A percentile compares a stretch with the other conserved stretches of the same genome.
These are phyloP conservation scores for Circaetus cinerascens DNA, from an alignment of 2,113 vertebrate species.

Conservation along the genomic window DNA sequence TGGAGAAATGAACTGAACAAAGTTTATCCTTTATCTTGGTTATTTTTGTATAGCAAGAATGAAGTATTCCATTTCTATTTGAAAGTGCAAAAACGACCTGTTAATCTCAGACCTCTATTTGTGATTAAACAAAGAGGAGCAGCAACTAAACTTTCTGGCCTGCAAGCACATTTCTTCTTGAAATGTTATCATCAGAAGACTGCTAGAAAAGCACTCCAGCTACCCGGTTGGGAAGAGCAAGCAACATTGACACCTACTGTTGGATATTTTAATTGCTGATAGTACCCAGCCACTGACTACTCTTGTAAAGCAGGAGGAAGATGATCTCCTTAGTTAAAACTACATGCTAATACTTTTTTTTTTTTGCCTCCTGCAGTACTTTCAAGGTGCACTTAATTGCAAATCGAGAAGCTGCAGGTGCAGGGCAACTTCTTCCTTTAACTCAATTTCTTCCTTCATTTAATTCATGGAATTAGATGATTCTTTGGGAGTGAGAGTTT, in stretches of 20 bases:
- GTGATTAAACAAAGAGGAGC: background rate
- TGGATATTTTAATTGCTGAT: background rate
- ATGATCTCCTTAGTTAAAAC: background rate
- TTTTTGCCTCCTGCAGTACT: background rate
- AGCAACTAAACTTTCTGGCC: background rate
- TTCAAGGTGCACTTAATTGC: background rate
- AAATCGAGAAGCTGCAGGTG: background rate
- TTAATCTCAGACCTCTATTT: background rate
- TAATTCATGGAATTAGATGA: background rate
- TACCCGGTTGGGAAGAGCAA: background rate
- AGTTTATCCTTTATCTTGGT: background rate
- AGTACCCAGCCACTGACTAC: background rate
- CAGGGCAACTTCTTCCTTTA: background rate
- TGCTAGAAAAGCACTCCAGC: background rate
- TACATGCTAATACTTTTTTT: background rate
- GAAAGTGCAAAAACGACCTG: background rate
- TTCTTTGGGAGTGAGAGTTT: background rate
- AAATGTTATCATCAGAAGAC: too few species aligned
- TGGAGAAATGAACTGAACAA: background rate
- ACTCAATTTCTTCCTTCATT: background rate
- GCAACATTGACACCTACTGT: constrained; percentile 42
- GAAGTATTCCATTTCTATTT: background rate
- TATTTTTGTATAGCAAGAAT: background rate
- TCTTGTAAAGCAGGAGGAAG: background rate
- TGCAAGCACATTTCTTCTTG: background rate